Evolutionary conservation across 2,888 invertebrate genomes (phyloP).

Genomic region (Polydrusus cervinus): DNA sequence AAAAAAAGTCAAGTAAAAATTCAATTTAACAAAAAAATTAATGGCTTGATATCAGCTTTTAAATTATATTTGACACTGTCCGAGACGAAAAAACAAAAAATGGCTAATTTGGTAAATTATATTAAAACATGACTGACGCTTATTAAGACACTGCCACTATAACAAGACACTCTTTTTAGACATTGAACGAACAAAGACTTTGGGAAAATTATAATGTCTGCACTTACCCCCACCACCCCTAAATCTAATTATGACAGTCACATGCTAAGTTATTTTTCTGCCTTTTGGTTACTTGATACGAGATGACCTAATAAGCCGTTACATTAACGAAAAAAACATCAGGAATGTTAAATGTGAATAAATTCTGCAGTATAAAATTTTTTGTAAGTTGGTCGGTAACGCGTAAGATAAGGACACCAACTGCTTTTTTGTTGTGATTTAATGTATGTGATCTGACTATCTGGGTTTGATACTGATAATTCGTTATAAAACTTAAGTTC

Average conservation of each 20-base stretch:
- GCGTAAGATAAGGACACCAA: neutral
- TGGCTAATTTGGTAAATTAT: no score
- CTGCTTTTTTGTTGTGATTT: neutral
- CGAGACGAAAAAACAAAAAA: no score
- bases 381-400: neutral
- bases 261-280: conserved; percentile 4
- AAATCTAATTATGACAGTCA: conserved; percentile 14
- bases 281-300: conserved; percentile 4
- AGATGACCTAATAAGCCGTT: neutral
- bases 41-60: no score
- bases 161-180: no score
- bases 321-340: neutral
- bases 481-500: neutral
- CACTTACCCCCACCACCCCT: conserved; percentile 11
- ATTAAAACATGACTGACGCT: no score
- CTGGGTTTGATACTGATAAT: neutral
- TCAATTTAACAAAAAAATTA: no score
- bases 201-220: neutral
- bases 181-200: no score
- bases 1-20: no score
- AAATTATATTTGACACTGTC: no score
- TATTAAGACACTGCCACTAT: no score
- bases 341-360: neutral
- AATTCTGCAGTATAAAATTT: neutral
- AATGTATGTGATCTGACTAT: neutral